Percentiles rank a stretch among this genome's conserved stretches.
phyloP scores from a whole-genome alignment of 1,140 invertebrate genomes.

The Formica selysi region DNA sequence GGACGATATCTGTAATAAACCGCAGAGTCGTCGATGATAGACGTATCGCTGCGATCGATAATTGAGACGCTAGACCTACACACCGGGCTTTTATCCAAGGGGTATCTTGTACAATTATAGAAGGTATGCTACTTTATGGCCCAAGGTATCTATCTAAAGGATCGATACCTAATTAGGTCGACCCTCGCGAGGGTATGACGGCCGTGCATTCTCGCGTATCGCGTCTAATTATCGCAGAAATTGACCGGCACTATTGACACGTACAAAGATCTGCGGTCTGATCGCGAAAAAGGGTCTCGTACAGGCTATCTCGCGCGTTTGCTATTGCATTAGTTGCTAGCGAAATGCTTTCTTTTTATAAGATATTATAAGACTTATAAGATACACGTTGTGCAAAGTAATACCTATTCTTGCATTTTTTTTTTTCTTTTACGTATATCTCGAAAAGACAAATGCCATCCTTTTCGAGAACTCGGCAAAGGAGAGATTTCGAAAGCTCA shows the following conservation, averaged over 20 bases:
- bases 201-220: conserved; percentile 63
- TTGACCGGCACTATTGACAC: conserved; percentile 68
- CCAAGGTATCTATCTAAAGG: conserved; percentile 67
- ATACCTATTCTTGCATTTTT: background rate
- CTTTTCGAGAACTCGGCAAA: background rate
- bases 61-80: conserved; percentile 66
- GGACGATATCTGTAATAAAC: conserved; percentile 32
- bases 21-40: conserved; percentile 52
- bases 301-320: background rate
- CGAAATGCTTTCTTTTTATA: too few relatives aligned
- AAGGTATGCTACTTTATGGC: conserved; percentile 63
- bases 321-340: background rate
- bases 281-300: conserved; percentile 40
- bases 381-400: background rate
- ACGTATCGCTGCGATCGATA: conserved; percentile 64
- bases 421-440: background rate
- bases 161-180: conserved; percentile 74
- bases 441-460: background rate
- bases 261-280: conserved; percentile 46
- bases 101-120: conserved; percentile 69
- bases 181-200: conserved; percentile 61
- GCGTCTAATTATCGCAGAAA: conserved; percentile 71
- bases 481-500: conserved; percentile 4
- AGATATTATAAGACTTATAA: too few relatives aligned
- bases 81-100: conserved; percentile 61